Percentiles rank a stretch among this genome's conserved stretches.
phyloP scores from a whole-genome alignment of 2,888 invertebrate genomes.

The Tupiocoris notatus region DNA sequence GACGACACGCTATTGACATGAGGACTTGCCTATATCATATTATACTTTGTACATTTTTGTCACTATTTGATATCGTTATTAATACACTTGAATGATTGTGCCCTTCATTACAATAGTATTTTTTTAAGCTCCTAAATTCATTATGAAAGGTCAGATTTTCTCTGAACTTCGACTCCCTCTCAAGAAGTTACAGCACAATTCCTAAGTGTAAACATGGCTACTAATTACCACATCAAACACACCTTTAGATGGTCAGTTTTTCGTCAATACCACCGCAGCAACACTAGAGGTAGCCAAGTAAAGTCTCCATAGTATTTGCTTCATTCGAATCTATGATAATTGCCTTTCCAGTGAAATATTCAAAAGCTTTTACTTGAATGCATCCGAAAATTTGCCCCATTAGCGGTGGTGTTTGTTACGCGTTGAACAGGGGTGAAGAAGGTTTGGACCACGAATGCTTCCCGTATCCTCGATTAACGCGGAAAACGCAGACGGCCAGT shows the following conservation, averaged over 20 bases:
- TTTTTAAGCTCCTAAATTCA: neutral
- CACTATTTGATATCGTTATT: constrained; percentile 31
- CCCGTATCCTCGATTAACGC: neutral
- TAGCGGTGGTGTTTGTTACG: neutral
- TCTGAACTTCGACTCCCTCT: neutral
- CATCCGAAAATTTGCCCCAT: neutral
- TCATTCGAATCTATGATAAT: too few species aligned
- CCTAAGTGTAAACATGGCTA: too few species aligned
- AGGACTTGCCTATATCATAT: constrained; percentile 31
- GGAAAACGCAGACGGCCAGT: neutral
- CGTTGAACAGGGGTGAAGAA: neutral
- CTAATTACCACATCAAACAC: too few species aligned
- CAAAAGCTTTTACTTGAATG: too few species aligned
- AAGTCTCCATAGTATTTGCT: too few species aligned
- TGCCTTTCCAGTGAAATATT: too few species aligned
- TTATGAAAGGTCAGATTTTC: neutral
- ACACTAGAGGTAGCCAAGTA: too few species aligned
- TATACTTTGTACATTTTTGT: constrained; percentile 32
- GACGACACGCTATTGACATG: constrained; percentile 73
- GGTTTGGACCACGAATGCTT: neutral
- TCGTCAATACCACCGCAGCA: too few species aligned
- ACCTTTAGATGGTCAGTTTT: too few species aligned
- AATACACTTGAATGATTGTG: constrained; percentile 26
- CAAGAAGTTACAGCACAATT: too few species aligned
- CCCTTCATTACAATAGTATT: neutral